Evolutionary conservation across 2,888 invertebrate species (phyloP), one percentile per base, ranked within the genome.

Genomic region (Tetramorium bicarinatum): DNA sequence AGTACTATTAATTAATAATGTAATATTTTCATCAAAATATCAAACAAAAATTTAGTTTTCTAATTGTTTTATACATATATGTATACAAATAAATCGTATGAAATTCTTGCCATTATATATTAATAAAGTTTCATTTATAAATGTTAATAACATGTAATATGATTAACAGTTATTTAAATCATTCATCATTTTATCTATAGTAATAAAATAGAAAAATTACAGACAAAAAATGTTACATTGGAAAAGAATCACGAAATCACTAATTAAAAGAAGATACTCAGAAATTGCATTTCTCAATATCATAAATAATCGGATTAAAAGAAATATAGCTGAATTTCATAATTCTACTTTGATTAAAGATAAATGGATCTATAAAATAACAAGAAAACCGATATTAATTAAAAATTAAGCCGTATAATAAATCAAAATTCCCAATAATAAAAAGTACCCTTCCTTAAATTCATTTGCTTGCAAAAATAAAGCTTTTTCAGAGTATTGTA

Each of bases 301-400:
- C 29, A 13, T 44, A 79, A 79, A 71, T 79, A 79, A 79, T 79
- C 79, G 71, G 79, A 79, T 79, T 59, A 41, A 47, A 21, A 54
- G 56, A 52, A 79, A 71, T 79, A 79, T 21, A 79, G 11, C 9
- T 54, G 4, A 54, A 71, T 34, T 56, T 71, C 71, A 47, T 59
- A 59, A 47, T 79, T 21, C 44, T 38, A 38, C 11, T 56, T 59
- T 71, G 13, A 79, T 38, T 41, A 47, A 7, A 47, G 34, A 6
- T 4, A 13, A 69, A 15, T 34, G 56, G 18, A 62, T 38, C 69
- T 34, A 18, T 41, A 11, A 29, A 67, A 67, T 77, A 56, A 69
- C n/a, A 79, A 44, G 47, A 79, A 79, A 34, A 79, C 21, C 56
- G 56, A 79, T 34, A 41, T 77, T 79, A 79, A 79, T 79, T 59